These are phyloP conservation scores for Saccopteryx leptura DNA, from an alignment of 2,113 vertebrate species.

Conservation along the genomic window DNA sequence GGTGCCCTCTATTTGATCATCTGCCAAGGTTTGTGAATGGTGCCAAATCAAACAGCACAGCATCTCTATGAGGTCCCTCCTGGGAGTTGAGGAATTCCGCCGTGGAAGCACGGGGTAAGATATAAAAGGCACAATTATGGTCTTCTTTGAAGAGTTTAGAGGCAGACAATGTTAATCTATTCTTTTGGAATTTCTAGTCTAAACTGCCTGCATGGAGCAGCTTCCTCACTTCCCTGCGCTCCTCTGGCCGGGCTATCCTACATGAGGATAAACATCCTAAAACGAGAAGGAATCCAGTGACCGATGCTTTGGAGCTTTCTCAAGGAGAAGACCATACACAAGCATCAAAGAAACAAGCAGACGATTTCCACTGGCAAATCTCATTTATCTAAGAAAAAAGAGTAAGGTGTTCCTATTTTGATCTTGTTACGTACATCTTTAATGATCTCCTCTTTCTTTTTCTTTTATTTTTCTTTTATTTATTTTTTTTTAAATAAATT, in stretches of 20 bases:
- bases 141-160: conserved; percentile 78
- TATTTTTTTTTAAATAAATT: too few relatives aligned
- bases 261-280: background rate
- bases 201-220: conserved; percentile 55
- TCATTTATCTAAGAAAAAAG: background rate
- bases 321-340: background rate
- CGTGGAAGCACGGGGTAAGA: conserved; percentile 76
- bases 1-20: conserved; percentile 88
- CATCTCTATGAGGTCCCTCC: conserved; percentile 84
- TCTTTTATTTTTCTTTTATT: too few relatives aligned
- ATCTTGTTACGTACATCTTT: background rate
- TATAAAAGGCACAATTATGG: conserved; percentile 81
- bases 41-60: conserved; percentile 90
- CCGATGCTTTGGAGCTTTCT: background rate
- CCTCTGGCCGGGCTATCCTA: background rate
- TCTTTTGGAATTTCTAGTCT: conserved; percentile 75
- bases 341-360: background rate
- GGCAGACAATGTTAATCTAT: conserved; percentile 66
- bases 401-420: background rate
- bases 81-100: conserved; percentile 86
- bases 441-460: background rate
- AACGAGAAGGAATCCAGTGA: background rate
- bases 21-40: conserved; percentile 85
- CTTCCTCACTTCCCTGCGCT: conserved; percentile 49
- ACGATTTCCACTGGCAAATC: background rate